These are phyloP conservation scores for Sebastes cheni DNA, from an alignment of 2,797 vertebrate genomes.

Conservation along the genomic window DNA sequence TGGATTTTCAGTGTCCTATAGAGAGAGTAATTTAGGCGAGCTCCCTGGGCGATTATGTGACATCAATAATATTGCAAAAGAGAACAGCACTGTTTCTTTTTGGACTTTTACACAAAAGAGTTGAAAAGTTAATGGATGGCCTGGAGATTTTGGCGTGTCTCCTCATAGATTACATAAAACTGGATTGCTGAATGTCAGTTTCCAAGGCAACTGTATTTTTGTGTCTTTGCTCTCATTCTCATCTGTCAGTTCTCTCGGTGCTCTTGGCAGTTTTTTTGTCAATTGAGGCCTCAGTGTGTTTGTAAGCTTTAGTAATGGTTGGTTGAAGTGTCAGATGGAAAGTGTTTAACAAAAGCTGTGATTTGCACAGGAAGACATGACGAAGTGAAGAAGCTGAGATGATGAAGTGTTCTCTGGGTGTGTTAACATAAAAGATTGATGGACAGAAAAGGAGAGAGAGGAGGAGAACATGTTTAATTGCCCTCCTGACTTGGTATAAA, in stretches of 20 bases:
- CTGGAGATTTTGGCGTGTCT: constrained; percentile 44
- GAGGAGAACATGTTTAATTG: not conserved
- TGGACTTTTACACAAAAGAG: constrained; percentile 21
- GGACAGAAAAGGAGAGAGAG: not conserved
- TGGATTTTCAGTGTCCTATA: not conserved
- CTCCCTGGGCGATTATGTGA: not conserved
- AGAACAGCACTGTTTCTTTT: not conserved
- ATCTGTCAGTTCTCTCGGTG: constrained; percentile 38
- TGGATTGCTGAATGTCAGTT: constrained; percentile 60
- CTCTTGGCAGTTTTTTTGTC: constrained; percentile 30
- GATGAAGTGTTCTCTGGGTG: constrained; percentile 1
- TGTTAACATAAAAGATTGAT: not conserved
- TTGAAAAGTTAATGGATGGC: constrained; percentile 58
- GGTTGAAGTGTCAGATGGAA: constrained; percentile 24
- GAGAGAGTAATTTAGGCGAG: not conserved
- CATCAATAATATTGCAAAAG: constrained; percentile 8
- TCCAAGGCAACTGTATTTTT: constrained; percentile 71
- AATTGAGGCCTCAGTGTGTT: constrained; percentile 28
- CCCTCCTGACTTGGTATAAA: not conserved
- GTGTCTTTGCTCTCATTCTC: constrained; percentile 50
- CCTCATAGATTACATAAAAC: constrained; percentile 58
- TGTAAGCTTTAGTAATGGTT: constrained; percentile 18
- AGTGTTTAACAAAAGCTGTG: constrained; percentile 14
- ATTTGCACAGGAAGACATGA: constrained; percentile 3
- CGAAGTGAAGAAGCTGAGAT: not conserved